A percentile compares a stretch with the other conserved stretches of the same genome.
These are phyloP conservation scores for Leucosticte australis DNA, from an alignment of 2,113 vertebrate species.

Conservation along the genomic window DNA sequence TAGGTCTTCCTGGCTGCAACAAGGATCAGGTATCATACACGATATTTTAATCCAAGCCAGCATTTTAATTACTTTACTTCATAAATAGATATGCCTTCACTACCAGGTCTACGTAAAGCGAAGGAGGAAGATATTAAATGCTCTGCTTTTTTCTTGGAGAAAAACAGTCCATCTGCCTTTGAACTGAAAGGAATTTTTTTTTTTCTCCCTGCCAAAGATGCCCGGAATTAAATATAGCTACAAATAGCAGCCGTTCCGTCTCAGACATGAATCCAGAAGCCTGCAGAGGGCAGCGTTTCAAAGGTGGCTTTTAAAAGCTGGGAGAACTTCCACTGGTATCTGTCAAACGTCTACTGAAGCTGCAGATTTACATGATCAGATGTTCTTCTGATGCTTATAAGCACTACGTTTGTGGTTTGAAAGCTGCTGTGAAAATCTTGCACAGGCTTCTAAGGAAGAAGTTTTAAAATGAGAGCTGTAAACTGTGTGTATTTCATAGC, in stretches of 20 bases:
- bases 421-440: not conserved
- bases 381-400: not conserved
- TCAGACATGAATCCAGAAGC: not conserved
- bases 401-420: not conserved
- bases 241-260: not conserved
- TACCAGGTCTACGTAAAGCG: not conserved
- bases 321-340: accelerated
- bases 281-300: slow-evolving; percentile 17
- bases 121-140: not conserved
- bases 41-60: not conserved
- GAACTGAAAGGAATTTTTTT: not conserved
- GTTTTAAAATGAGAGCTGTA: not conserved
- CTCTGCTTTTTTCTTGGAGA: not conserved
- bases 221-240: not conserved
- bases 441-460: not conserved
- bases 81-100: not conserved
- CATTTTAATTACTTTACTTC: not conserved
- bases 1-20: slow-evolving; percentile 61
- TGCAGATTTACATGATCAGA: not conserved
- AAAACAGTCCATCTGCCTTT: not conserved
- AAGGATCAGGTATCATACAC: not conserved
- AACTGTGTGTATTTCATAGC: not conserved
- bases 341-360: accelerated
- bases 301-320: not conserved
- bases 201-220: not conserved